Base-by-base conservation (phyloP, 2,113 vertebrate species). In the Hippocampus abdominalis region DNA sequence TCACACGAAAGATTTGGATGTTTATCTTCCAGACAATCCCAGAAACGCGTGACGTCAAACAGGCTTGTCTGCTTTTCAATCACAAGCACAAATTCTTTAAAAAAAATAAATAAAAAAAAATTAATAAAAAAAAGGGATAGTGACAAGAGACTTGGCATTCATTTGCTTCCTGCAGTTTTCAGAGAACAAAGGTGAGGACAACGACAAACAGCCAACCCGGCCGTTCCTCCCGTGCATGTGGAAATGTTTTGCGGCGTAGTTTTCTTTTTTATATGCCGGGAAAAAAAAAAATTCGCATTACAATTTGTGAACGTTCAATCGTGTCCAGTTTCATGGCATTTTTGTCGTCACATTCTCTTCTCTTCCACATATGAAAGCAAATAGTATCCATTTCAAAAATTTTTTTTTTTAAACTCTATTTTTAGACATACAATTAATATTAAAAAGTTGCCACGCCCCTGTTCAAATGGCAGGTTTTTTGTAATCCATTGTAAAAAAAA, bases 181-280 rank as follows among this genome's bases (percentile, higher is more conserved):
- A 15, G 54, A 57, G 23, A 27, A 57, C 15, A 57, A 25, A 27
- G 54, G 12, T 6, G 6, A 32, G 25, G 71, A 68, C 59, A n/a
- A 36, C 60, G 70, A 57, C 66, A 72, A 63, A 56, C 51, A 57
- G 32, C 27, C 36, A 44, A 21, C 64, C 72, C 27, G 65, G 74
- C 72, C 32, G 65, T 72, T 63, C 71, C 57, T 64, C n/a, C 32
- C 4, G 36, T 69, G 64, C 42, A 78, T 6, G 36, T 66, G 66
- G 44, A 80, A 86, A 81, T 63, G 73, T 64, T 79, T 36, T 36
- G 32, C 5, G 32, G 32, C 32, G 32, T 5, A 5, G 5, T 36
- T 36, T 32, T 32, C 6, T 32, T 3, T 71, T 66, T 44, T 48
- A 18, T 18, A 48, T 18, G 16, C 4, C 13, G 1, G n/a, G n/a